phyloP scores from a whole-genome alignment of 1,140 invertebrate species.

The Dreissena rostriformis region DNA sequence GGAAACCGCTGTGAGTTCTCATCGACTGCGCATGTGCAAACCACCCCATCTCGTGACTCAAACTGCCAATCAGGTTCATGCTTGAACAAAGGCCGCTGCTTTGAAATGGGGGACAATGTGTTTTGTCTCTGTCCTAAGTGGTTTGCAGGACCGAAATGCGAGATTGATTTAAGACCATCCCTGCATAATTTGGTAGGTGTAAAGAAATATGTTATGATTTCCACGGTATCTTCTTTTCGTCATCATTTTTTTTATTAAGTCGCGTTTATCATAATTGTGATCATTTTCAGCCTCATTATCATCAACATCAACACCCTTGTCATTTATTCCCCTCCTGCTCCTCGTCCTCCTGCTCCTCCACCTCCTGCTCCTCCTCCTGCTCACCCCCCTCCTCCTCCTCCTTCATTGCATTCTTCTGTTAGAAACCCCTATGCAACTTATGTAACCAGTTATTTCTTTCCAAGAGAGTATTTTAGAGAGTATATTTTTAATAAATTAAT shows the following conservation, averaged over 20 bases:
- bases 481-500: no score
- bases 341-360: no score
- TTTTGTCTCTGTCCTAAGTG: constrained; percentile 34
- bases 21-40: background rate
- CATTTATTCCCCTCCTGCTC: no score
- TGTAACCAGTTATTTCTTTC: no score
- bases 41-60: constrained; percentile 11
- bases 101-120: constrained; percentile 5
- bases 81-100: constrained; percentile 23
- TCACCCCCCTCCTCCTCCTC: no score
- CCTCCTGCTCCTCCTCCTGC: no score
- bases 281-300: background rate
- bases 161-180: background rate
- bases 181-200: background rate
- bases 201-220: background rate
- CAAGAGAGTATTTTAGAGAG: no score
- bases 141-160: constrained; percentile 21
- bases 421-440: no score
- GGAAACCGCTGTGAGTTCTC: constrained; percentile 28
- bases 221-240: background rate
- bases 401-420: no score
- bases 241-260: background rate
- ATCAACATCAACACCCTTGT: constrained; percentile 5
- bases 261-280: background rate
- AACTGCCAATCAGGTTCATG: constrained; percentile 15